A percentile compares a stretch with the other conserved stretches of the same genome.
Conservation (phyloP, 2,113 vertebrate genomes). For the Cottus gobio region DNA sequence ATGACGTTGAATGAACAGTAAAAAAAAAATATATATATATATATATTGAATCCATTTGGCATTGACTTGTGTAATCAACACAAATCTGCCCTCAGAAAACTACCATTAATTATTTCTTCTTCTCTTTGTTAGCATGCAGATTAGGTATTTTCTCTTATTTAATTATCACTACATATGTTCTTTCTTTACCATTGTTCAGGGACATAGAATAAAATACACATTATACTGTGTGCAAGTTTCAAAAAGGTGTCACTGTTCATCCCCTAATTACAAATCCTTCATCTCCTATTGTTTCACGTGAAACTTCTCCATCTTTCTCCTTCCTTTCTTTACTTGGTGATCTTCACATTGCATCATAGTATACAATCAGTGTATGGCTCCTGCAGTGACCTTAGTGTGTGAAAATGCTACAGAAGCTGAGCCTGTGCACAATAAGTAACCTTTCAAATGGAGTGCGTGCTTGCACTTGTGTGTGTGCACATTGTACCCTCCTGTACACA, state of each 20-base stretch:
- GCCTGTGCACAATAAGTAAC: conserved; percentile 21
- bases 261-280: not conserved
- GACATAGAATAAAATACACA: not conserved
- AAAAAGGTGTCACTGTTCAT: not conserved
- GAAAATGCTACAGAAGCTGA: not conserved
- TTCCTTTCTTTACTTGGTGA: conserved; percentile 42
- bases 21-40: not conserved
- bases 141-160: not conserved
- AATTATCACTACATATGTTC: not conserved
- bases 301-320: not conserved
- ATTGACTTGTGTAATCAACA: not conserved
- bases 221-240: not conserved
- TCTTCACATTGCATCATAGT: not conserved
- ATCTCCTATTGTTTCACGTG: not conserved
- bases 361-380: not conserved
- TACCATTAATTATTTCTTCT: not conserved
- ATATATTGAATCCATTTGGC: not conserved
- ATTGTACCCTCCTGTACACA: conserved; percentile 31
- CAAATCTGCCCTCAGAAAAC: not conserved
- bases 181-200: not conserved
- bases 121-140: not conserved
- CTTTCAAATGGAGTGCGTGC: conserved; percentile 39
- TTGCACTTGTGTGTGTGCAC: conserved; percentile 28
- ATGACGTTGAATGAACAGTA: not conserved
- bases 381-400: conserved; percentile 22